Evolutionary conservation across 2,797 vertebrate species (phyloP), one percentile per base, ranked within the genome.

Genomic region (Tympanoctomys barrerae): DNA sequence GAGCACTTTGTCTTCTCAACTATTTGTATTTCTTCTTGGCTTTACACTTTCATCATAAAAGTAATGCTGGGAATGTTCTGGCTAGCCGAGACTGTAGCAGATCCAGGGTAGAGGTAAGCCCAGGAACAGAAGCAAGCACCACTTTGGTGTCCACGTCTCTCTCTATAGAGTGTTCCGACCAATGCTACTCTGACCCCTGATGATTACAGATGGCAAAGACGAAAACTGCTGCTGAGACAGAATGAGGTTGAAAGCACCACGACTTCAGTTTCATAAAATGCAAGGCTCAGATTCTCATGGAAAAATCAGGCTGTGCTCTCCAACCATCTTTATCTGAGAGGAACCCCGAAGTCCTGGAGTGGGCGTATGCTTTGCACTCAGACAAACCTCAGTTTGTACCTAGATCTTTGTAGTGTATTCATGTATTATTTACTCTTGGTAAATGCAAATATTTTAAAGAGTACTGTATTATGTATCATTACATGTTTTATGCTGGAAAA

Each of bases 401-500:
- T 42, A 75, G 52, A 12, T 1, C 16, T 18, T 64, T 70, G n/a
- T 49, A 42, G 4, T 33, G 79, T 68, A 3, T 66, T 94, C 85
- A 52, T 39, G 13, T 62, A 70, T 86, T 80, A 68, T 84, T 89
- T 87, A 77, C 39, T 8, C 87, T 94, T 49, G 89, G 10, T 96
- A 87, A 96, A 90, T 52, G 81, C 11, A 73, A 13, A 52, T 64
- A 39, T 64, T 70, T 82, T 75, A 82, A 83, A 66, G 4, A 85
- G n/a, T 75, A 36, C 16, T 62, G 2, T 70, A 33, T 14, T 78
- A 1, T 3, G 4, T 92, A 16, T 80, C 33, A 71, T 89, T 89
- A 68, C 6, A n/a, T 92, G 59, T 87, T 79, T 62, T n/a, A 94
- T 91, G 52, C 42, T 85, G 12, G 64, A 80, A 94, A 68, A 75